Base-by-base conservation (phyloP, 2,797 vertebrate species). In the Chelonia mydas region DNA sequence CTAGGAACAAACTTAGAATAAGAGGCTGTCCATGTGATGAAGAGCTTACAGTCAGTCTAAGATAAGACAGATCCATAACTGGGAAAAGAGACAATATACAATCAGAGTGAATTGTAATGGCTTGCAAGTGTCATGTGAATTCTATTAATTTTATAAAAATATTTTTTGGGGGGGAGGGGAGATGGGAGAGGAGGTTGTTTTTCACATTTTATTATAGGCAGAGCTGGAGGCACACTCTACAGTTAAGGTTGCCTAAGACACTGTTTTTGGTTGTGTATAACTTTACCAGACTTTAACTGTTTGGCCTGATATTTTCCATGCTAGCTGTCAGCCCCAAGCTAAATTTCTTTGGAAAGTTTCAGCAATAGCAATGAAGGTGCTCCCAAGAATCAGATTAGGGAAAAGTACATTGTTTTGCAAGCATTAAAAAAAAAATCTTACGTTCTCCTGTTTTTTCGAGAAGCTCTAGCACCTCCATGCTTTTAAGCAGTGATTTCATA, bases 91-190 rank as follows among this genome's bases (percentile, higher is more conserved):
- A 10, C 37, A 23, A 23, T 72, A 41, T 72, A 41, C 37, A 72
- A 72, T 16, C 23, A 41, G 37, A 23, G 4, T 41, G 21, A 37
- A 25, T 12, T 72, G 10, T 21, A 41, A 41, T 76, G 74, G 11
- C 74, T 47, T 45, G 27, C 27, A 45, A 76, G 4, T 74, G 72
- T 76, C 25, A 28, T 76, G 74, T 47, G 27, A 45, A 76, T 47
- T 47, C 45, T n/a, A 41, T 72, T 7, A 47, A 45, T 47, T 27
- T 76, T 28, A 47, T 47, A 27, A 7, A 27, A 27, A 28, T 47
- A 27, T 47, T 16, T 76, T 47, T 16, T 5, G 2, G 4, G 21
- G 10, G 37, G 3, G 5, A 2, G 10, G 37, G 11, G 7, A 5
- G 68, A 59, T 11, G 28, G 27, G 57, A 59, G 28, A 31, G 41